A percentile compares a stretch with the other conserved stretches of the same genome.
Conservation (phyloP, 2,113 vertebrate genomes). For the Pelecanoides urinatrix region DNA sequence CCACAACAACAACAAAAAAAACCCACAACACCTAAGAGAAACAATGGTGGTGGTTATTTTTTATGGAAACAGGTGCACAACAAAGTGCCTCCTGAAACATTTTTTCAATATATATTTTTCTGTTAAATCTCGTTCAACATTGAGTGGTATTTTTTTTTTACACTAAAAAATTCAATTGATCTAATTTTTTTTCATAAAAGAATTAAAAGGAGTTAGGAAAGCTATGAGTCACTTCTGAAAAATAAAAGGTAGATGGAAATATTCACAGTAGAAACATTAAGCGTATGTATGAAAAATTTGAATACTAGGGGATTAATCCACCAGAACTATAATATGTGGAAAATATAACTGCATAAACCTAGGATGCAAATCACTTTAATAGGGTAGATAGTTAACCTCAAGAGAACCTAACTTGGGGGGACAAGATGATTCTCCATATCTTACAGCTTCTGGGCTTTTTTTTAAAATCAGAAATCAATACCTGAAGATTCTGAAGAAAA, state of each 20-base stretch:
- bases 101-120: background rate
- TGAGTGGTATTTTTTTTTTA: background rate
- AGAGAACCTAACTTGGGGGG: background rate
- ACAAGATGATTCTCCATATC: background rate
- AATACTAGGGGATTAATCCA: background rate
- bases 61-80: background rate
- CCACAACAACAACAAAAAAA: too few relatives aligned
- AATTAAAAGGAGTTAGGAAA: background rate
- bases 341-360: background rate
- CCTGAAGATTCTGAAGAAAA: background rate
- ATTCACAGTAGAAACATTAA: background rate
- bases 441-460: background rate
- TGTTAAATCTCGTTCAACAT: background rate
- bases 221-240: background rate
- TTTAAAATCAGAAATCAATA: background rate
- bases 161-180: background rate
- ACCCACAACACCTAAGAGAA: background rate
- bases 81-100: background rate
- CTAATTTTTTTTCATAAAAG: background rate
- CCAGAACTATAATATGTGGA: background rate
- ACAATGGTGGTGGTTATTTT: background rate
- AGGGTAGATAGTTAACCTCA: background rate
- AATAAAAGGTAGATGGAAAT: background rate
- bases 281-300: too few relatives aligned
- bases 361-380: background rate